These are phyloP conservation scores for Podargus strigoides DNA, from an alignment of 2,797 vertebrate genomes.

Conservation along the genomic window DNA sequence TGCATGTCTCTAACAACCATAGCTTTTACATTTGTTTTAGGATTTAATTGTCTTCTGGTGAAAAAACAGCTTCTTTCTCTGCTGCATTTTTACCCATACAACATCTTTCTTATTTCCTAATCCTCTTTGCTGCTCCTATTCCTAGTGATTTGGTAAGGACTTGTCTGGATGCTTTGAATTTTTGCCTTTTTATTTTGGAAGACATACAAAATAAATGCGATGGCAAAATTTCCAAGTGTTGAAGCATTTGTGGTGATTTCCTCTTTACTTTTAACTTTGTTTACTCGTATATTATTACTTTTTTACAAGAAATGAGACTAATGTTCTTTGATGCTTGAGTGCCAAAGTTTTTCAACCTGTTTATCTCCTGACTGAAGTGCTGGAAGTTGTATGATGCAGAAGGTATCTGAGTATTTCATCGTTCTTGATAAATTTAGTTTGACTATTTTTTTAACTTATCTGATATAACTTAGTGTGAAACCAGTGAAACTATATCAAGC, in stretches of 20 bases:
- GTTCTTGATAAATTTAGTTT: not conserved
- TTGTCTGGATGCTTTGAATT: not conserved
- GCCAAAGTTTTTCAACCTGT: not conserved
- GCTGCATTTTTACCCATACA: not conserved
- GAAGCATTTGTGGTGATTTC: not conserved
- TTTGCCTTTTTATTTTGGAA: not conserved
- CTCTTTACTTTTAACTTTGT: not conserved
- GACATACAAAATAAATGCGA: not conserved
- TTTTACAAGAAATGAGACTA: not conserved
- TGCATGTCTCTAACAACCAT: not conserved
- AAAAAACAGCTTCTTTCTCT: not conserved
- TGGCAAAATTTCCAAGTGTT: not conserved
- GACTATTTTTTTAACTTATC: not conserved
- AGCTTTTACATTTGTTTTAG: not conserved
- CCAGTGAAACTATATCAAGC: not conserved
- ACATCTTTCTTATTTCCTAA: not conserved
- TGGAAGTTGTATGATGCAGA: not conserved
- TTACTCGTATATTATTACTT: not conserved
- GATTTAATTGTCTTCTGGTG: not conserved
- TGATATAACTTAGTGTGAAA: not conserved
- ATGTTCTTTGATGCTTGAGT: not conserved
- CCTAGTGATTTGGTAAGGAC: not conserved
- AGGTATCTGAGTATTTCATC: not conserved
- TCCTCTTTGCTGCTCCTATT: not conserved
- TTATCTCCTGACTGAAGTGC: not conserved